These are phyloP conservation scores for Agapostemon virescens DNA, from an alignment of 2,888 invertebrate genomes.

Conservation along the genomic window DNA sequence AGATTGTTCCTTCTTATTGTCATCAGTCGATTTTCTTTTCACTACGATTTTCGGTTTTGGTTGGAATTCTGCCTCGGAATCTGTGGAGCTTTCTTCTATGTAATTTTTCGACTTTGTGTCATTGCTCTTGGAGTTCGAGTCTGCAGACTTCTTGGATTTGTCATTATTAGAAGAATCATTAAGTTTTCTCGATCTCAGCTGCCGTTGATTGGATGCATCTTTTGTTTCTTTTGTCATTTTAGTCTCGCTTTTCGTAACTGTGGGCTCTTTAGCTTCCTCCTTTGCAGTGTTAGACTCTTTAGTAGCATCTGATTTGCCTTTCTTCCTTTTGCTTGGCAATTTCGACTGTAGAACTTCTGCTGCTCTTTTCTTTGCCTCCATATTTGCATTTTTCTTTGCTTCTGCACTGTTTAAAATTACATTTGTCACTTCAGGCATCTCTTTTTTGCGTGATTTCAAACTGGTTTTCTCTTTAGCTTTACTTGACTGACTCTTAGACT, in stretches of 20 bases:
- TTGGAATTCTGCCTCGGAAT: slow-evolving; percentile 79
- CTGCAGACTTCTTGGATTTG: neutral
- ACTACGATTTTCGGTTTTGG: slow-evolving; percentile 45
- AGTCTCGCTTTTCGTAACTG: neutral
- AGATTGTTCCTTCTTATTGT: slow-evolving; percentile 11
- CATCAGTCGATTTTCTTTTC: slow-evolving; percentile 11
- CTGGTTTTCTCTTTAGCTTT: slow-evolving; percentile 19
- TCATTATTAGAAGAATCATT: neutral
- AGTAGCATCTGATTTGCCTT: neutral
- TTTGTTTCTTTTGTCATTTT: slow-evolving; percentile 13
- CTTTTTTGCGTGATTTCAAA: slow-evolving; percentile 22
- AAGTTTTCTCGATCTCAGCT: slow-evolving; percentile 45
- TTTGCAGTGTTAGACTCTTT: neutral
- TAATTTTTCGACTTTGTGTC: slow-evolving; percentile 46
- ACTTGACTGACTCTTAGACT: slow-evolving; percentile 56
- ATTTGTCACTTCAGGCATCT: slow-evolving; percentile 55
- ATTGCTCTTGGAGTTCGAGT: neutral
- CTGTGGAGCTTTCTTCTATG: slow-evolving; percentile 28
- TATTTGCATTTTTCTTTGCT: slow-evolving; percentile 59
- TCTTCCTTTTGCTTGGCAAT: slow-evolving; percentile 17
- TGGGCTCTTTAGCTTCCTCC: neutral
- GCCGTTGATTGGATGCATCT: slow-evolving; percentile 5
- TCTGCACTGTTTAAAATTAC: slow-evolving; percentile 68
- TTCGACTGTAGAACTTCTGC: slow-evolving; percentile 66
- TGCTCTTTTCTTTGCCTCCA: slow-evolving; percentile 73